These are phyloP conservation scores for Clarias pachynema DNA, from an alignment of 2,797 vertebrate genomes.

Conservation along the genomic window DNA sequence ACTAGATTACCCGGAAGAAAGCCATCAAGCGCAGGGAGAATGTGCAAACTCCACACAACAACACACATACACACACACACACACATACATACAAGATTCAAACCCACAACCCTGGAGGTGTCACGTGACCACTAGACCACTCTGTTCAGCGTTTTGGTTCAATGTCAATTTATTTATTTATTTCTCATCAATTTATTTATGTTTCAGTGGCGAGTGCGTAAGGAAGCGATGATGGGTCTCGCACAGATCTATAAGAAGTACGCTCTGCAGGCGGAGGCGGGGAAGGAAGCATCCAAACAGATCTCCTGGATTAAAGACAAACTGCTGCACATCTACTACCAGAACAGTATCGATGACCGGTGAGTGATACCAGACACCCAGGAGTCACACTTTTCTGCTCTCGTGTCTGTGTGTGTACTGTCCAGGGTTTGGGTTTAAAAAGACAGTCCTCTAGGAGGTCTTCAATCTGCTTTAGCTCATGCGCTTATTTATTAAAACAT, in stretches of 20 bases:
- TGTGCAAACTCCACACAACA: too few species aligned
- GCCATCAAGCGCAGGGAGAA: too few species aligned
- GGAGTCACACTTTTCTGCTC: neutral
- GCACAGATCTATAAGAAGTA: slow-evolving; percentile 98
- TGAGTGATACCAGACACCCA: slow-evolving; percentile 65
- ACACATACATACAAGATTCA: too few species aligned
- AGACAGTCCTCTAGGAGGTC: neutral
- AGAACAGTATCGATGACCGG: slow-evolving; percentile 98
- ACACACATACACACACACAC: too few species aligned
- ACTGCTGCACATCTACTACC: slow-evolving; percentile 97
- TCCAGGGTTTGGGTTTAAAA: neutral
- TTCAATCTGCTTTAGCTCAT: too few species aligned
- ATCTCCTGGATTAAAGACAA: slow-evolving; percentile 99
- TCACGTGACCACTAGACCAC: too few species aligned
- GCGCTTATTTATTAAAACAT: too few species aligned
- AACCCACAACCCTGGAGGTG: too few species aligned
- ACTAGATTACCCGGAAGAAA: too few species aligned
- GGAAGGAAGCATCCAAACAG: slow-evolving; percentile 92
- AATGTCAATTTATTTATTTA: too few species aligned
- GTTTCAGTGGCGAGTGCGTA: slow-evolving; percentile 94
- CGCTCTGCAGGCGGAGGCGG: slow-evolving; percentile 90
- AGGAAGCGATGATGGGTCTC: slow-evolving; percentile 98
- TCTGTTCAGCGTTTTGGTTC: too few species aligned
- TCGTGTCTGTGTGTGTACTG: neutral
- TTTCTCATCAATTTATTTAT: too few species aligned